A percentile compares a stretch with the other conserved stretches of the same genome.
Conservation (phyloP, 2,797 vertebrate species). For the Diplodus sargus region DNA sequence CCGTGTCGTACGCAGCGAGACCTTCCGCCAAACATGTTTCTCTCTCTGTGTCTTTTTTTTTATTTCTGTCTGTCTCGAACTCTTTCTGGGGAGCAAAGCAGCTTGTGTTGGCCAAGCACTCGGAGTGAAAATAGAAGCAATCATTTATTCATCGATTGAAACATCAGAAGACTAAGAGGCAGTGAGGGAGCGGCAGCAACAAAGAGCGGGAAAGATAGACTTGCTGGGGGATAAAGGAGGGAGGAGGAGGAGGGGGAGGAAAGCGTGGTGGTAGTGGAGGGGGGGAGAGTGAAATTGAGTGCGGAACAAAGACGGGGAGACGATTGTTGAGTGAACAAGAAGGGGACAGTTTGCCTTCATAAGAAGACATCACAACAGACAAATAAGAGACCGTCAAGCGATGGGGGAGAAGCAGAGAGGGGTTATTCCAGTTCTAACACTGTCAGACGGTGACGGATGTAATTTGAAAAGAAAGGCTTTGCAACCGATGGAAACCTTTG, state of each 20-base stretch:
- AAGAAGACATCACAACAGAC: slow-evolving; percentile 22
- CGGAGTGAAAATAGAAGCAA: slow-evolving; percentile 85
- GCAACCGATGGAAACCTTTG: background rate
- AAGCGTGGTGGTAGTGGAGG: slow-evolving; percentile 11
- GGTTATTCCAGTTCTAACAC: slow-evolving; percentile 1
- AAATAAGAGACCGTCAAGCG: slow-evolving; percentile 9
- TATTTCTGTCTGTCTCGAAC: slow-evolving; percentile 29
- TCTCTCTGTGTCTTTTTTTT: slow-evolving; percentile 23
- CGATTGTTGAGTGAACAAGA: slow-evolving; percentile 54
- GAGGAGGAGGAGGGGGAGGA: background rate
- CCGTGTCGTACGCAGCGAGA: slow-evolving; percentile 56
- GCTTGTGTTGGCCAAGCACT: slow-evolving; percentile 69
- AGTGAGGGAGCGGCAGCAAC: slow-evolving; percentile 61
- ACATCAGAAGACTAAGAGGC: slow-evolving; percentile 81
- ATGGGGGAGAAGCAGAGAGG: background rate
- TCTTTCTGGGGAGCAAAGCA: slow-evolving; percentile 67
- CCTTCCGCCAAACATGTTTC: slow-evolving; percentile 54
- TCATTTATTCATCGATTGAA: slow-evolving; percentile 88
- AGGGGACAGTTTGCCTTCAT: slow-evolving; percentile 38
- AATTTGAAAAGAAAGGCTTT: background rate
- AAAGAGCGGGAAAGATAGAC: slow-evolving; percentile 66
- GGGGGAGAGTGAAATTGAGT: slow-evolving; percentile 26
- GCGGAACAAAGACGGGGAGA: slow-evolving; percentile 49
- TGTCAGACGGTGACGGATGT: background rate
- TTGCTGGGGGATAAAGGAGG: slow-evolving; percentile 51